Base-by-base conservation (phyloP, 2,888 invertebrate genomes). In the Alsophila aescularia region DNA sequence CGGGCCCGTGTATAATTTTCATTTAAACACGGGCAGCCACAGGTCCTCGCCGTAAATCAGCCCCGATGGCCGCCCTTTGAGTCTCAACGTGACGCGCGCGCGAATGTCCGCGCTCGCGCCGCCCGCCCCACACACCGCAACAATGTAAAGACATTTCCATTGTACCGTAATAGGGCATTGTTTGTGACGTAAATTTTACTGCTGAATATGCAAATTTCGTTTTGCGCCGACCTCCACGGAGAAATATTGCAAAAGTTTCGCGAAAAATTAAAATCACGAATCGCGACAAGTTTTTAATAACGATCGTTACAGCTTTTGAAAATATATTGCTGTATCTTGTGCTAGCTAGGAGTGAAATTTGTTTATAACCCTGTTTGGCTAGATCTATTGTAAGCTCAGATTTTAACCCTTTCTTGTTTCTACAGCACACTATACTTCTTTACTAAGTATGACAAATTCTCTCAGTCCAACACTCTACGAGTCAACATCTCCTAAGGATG, bases 111-210 rank as follows among this genome's bases (percentile, higher is more conserved):
- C 56, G 66, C 62, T 55, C 61, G 64, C 62, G 67, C 67, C 64
- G 51, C 34, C 56, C 62, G 62, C 69, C 64, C 62, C 63, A 44
- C 62, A 58, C 73, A 60, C 75, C 79, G 82, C 79, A 83, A 87
- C 87, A 87, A 85, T 85, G 85, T 87, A 87, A 88, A 87, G 87
- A 88, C 85, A 88, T 87, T 87, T 82, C 83, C 83, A 88, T 87
- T 87, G 86, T 87, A 81, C 81, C 81, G 79, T 87, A 87, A 87
- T 87, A 85, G 85, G 80, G 82, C 83, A 88, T 87, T 87, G 88
- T 87, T 89, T 90, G 86, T 87, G 85, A 87, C 85, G 87, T 85
- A 85, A 87, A 87, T 87, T 87, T 84, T 78, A 85, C 85, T 83
- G 85, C 77, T 87, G 86, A 88, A 87, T 88, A 89, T 90, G 88